Conservation (phyloP, 2,113 vertebrate genomes). For the Mormyrus iriodes region DNA sequence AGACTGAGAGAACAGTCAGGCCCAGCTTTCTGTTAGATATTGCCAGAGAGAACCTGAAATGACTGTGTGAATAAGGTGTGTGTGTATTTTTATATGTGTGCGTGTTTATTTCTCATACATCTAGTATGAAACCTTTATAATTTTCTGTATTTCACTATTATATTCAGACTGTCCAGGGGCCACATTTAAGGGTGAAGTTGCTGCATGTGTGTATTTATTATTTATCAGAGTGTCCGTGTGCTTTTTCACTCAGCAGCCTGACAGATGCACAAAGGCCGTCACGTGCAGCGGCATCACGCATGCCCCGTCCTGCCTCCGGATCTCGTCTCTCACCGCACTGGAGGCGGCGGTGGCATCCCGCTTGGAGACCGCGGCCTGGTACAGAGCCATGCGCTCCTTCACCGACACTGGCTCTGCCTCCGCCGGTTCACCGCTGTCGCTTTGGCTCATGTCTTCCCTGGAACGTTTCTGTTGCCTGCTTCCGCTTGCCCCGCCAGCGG, state of each 20-base stretch:
- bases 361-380: conserved; percentile 79
- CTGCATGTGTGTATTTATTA: not conserved
- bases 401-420: conserved; percentile 70
- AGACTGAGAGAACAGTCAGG: too few species aligned
- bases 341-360: conserved; percentile 57
- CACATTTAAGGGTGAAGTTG: not conserved
- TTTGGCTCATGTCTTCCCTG: conserved; percentile 41
- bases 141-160: not conserved
- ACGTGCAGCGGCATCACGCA: too few species aligned
- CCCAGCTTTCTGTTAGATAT: too few species aligned
- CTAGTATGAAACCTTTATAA: not conserved
- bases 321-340: conserved; percentile 65
- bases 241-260: not conserved
- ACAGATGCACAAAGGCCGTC: not conserved
- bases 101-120: not conserved
- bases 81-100: not conserved
- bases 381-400: conserved; percentile 84
- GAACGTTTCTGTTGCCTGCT: conserved; percentile 41
- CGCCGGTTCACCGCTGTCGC: conserved; percentile 37
- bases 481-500: conserved; percentile 48
- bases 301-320: not conserved
- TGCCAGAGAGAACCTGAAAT: too few species aligned
- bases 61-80: too few species aligned
- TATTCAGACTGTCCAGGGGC: not conserved
- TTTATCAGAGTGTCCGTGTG: not conserved